Evolutionary conservation across 2,888 invertebrate species (phyloP).

Genomic region (Caenorhabditis doughertyi): DNA sequence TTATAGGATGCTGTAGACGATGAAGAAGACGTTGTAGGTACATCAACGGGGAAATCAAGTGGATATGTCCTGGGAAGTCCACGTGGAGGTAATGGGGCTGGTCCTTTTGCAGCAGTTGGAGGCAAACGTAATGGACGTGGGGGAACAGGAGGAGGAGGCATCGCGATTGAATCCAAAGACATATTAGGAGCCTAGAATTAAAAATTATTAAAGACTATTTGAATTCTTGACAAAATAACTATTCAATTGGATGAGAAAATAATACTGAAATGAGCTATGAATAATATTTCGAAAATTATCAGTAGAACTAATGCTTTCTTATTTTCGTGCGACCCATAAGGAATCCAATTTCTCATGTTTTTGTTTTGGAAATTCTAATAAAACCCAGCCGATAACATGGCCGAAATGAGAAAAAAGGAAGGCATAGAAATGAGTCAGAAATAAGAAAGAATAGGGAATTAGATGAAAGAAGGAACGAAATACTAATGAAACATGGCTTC

Average conservation of each 20-base stretch:
- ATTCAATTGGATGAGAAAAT: too few relatives aligned
- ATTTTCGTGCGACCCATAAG: too few relatives aligned
- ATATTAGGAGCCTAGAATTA: slow-evolving; percentile 57
- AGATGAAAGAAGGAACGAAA: slow-evolving; percentile 36
- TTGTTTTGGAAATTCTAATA: too few relatives aligned
- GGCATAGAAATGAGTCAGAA: slow-evolving; percentile 31
- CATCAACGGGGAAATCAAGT: slow-evolving; percentile 72
- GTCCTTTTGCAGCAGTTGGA: slow-evolving; percentile 66
- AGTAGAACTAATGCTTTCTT: too few relatives aligned
- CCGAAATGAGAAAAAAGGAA: slow-evolving; percentile 2
- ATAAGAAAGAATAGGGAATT: slow-evolving; percentile 22
- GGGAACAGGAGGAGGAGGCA: slow-evolving; percentile 72
- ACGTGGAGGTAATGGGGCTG: slow-evolving; percentile 69
- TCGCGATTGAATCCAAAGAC: slow-evolving; percentile 57
- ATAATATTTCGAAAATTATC: too few relatives aligned
- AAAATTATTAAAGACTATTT: not conserved
- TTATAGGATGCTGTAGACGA: slow-evolving; percentile 30
- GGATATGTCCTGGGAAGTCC: slow-evolving; percentile 70
- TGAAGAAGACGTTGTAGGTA: slow-evolving; percentile 70
- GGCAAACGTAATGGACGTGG: slow-evolving; percentile 68
- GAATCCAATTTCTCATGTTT: too few relatives aligned
- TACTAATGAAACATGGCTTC: slow-evolving; percentile 54
- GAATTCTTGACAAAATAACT: too few relatives aligned
- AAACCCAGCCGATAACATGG: slow-evolving; percentile 3
- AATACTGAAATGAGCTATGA: too few relatives aligned